phyloP scores from a whole-genome alignment of 92 coral and sea anemone species.

The Desmophyllum pertusum region DNA sequence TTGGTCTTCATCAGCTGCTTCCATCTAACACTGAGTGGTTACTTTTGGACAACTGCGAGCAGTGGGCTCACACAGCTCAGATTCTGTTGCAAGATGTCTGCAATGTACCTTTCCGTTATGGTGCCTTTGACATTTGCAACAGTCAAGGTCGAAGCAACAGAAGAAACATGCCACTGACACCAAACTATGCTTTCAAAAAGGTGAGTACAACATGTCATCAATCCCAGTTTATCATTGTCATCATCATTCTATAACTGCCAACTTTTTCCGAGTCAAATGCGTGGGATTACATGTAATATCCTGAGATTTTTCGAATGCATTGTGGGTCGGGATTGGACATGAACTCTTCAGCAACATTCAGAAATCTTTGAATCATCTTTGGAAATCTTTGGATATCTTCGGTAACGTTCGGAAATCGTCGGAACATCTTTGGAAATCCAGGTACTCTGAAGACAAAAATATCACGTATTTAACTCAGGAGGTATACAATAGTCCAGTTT shows the following conservation, averaged over 20 bases:
- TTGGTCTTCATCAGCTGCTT: slow-evolving; percentile 82
- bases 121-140: slow-evolving; percentile 78
- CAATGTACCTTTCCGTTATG: slow-evolving; percentile 74
- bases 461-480: too few species aligned
- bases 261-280: too few species aligned
- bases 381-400: too few species aligned
- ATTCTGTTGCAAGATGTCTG: slow-evolving; percentile 73
- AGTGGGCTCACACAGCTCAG: slow-evolving; percentile 95
- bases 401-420: too few species aligned
- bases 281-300: too few species aligned
- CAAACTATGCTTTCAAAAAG: slow-evolving; percentile 75
- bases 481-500: too few species aligned
- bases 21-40: slow-evolving; percentile 93
- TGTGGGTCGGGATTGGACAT: too few species aligned
- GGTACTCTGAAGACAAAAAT: too few species aligned
- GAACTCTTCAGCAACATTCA: too few species aligned
- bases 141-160: slow-evolving; percentile 43
- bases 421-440: too few species aligned
- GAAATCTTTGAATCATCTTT: too few species aligned
- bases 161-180: slow-evolving; percentile 38
- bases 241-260: not conserved
- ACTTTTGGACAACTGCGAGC: slow-evolving; percentile 92
- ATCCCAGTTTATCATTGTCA: not conserved
- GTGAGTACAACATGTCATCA: slow-evolving; percentile 34
- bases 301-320: too few species aligned